These are phyloP conservation scores for Lycaena phlaeas DNA, from an alignment of 2,888 invertebrate genomes.

Conservation along the genomic window DNA sequence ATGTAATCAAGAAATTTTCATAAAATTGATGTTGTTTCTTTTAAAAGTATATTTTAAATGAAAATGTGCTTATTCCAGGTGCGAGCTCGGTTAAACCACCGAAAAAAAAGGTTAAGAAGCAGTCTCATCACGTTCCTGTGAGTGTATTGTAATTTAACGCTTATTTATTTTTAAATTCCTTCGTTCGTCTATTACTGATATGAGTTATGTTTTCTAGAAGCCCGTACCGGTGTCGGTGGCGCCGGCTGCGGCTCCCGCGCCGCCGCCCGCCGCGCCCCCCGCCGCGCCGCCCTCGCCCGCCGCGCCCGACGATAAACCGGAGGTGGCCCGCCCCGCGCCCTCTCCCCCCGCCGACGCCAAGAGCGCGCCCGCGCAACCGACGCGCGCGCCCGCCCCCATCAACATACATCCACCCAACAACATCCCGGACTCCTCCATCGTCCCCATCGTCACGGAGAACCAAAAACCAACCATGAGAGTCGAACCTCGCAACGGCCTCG, in stretches of 20 bases:
- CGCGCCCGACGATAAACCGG: slow-evolving; percentile 31
- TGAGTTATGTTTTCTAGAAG: not conserved
- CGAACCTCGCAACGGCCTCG: slow-evolving; percentile 56
- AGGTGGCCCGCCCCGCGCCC: slow-evolving; percentile 31
- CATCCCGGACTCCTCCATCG: slow-evolving; percentile 29
- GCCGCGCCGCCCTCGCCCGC: slow-evolving; percentile 28
- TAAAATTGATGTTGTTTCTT: too few relatives aligned
- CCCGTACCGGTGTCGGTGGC: slow-evolving; percentile 30
- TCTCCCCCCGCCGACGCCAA: slow-evolving; percentile 33
- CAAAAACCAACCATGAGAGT: slow-evolving; percentile 38
- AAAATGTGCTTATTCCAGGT: slow-evolving; percentile 40
- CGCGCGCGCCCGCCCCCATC: slow-evolving; percentile 15
- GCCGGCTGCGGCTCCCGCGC: slow-evolving; percentile 27
- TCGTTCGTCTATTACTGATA: not conserved
- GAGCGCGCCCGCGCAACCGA: slow-evolving; percentile 30
- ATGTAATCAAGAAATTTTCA: not conserved
- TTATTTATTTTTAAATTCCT: not conserved
- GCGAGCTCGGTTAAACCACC: slow-evolving; percentile 49
- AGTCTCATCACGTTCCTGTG: slow-evolving; percentile 50
- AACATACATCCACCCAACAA: slow-evolving; percentile 14
- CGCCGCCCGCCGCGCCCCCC: slow-evolving; percentile 13
- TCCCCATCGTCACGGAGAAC: slow-evolving; percentile 32
- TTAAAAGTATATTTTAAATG: too few relatives aligned
- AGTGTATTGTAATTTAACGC: slow-evolving; percentile 22
- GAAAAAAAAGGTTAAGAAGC: slow-evolving; percentile 62